phyloP scores from a whole-genome alignment of 2,888 invertebrate species.

The Ceratothoa steindachneri region DNA sequence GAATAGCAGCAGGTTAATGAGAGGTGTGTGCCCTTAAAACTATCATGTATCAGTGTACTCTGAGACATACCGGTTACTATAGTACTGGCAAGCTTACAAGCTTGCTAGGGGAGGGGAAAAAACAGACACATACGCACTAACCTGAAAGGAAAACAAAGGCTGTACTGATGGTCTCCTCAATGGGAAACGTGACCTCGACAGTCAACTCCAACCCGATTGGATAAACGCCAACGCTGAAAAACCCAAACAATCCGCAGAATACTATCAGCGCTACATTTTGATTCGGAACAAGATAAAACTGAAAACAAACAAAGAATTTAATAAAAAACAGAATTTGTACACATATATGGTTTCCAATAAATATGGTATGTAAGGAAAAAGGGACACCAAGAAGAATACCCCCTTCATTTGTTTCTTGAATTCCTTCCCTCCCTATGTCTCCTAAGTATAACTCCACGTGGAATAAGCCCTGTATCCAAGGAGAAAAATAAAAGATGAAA shows the following conservation, averaged over 20 bases:
- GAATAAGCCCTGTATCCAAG: too few relatives aligned
- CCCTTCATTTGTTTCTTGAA: too few relatives aligned
- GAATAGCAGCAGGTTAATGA: neutral
- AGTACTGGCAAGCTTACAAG: too few relatives aligned
- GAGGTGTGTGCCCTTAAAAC: neutral
- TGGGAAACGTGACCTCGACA: conserved; percentile 46
- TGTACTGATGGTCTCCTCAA: conserved; percentile 43
- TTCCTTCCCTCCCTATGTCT: too few relatives aligned
- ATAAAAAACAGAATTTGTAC: too few relatives aligned
- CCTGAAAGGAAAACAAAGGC: conserved; percentile 47
- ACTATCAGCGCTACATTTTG: conserved; percentile 21
- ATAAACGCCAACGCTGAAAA: conserved; percentile 45
- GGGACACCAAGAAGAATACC: too few relatives aligned
- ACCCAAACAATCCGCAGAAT: conserved; percentile 34
- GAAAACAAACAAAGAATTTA: neutral
- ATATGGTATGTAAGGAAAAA: too few relatives aligned
- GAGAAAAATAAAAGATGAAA: too few relatives aligned
- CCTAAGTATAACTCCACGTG: too few relatives aligned
- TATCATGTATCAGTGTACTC: neutral
- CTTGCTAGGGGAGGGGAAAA: too few relatives aligned
- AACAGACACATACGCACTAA: conserved; percentile 1
- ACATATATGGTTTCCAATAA: too few relatives aligned
- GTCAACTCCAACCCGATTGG: conserved; percentile 45
- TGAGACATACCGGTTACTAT: too few relatives aligned
- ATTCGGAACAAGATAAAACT: conserved; percentile 37